These are phyloP conservation scores for Muscidifurax raptorellus DNA, from an alignment of 1,140 invertebrate species.

Conservation along the genomic window DNA sequence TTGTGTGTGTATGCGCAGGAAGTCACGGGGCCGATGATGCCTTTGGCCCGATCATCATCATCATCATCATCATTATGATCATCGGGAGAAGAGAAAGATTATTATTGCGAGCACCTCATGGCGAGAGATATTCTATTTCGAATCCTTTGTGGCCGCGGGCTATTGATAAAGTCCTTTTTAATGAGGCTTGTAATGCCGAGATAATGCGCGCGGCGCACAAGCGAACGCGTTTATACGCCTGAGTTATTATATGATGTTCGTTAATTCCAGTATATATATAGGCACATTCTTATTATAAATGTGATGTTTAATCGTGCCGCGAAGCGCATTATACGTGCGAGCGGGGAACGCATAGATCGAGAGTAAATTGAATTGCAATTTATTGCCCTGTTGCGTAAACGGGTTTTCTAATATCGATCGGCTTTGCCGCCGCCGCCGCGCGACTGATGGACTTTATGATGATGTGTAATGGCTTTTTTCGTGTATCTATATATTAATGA, in stretches of 20 bases:
- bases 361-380: constrained; percentile 33
- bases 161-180: constrained; percentile 48
- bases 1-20: constrained; percentile 6
- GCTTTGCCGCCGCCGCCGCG: too few relatives aligned
- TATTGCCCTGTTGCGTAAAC: constrained; percentile 5
- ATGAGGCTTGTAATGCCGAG: constrained; percentile 24
- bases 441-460: too few relatives aligned
- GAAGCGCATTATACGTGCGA: background rate
- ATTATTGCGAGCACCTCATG: background rate
- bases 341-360: background rate
- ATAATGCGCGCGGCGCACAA: constrained; percentile 15
- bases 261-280: constrained; percentile 30
- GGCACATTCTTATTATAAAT: background rate
- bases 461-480: background rate
- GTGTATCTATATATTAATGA: too few relatives aligned
- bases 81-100: background rate
- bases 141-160: constrained; percentile 20
- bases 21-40: constrained; percentile 40
- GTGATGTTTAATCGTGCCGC: background rate
- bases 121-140: constrained; percentile 16
- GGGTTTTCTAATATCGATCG: constrained; percentile 12
- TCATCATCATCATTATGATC: background rate
- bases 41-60: background rate
- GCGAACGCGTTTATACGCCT: background rate
- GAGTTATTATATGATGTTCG: constrained; percentile 11